Conservation (phyloP, 2,888 invertebrate species). For the Lasioglossum calceatum region DNA sequence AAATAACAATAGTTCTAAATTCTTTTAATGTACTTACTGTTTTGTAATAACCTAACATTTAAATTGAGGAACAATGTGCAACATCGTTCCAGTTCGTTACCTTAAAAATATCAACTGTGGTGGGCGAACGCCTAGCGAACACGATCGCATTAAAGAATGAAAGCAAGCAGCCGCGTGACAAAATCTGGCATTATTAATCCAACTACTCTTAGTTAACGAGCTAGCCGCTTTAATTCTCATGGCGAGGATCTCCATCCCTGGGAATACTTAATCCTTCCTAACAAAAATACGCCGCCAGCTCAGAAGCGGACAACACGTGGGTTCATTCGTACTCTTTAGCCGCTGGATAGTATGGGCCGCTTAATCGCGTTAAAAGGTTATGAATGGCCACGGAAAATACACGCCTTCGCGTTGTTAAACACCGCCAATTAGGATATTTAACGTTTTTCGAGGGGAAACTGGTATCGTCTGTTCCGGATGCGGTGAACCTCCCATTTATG, state of each 20-base stretch:
- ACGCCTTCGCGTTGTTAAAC: conserved; percentile 53
- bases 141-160: background rate
- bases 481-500: background rate
- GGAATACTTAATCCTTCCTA: conserved; percentile 74
- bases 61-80: background rate
- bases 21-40: too few species aligned
- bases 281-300: conserved; percentile 74
- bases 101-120: background rate
- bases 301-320: conserved; percentile 47
- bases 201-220: conserved; percentile 60
- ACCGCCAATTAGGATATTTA: conserved; percentile 69
- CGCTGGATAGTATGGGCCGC: conserved; percentile 57
- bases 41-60: background rate
- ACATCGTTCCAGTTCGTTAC: too few species aligned
- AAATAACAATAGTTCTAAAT: too few species aligned
- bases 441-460: conserved; percentile 64
- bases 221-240: conserved; percentile 71
- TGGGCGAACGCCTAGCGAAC: background rate
- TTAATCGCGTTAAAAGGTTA: conserved; percentile 78
- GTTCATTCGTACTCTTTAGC: conserved; percentile 74
- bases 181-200: conserved; percentile 63
- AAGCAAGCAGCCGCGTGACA: background rate
- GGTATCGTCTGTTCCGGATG: conserved; percentile 40
- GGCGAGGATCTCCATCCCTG: conserved; percentile 17
- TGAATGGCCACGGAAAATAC: conserved; percentile 71